phyloP scores from a whole-genome alignment of 2,888 invertebrate genomes.

The Meliscaeva auricollis region DNA sequence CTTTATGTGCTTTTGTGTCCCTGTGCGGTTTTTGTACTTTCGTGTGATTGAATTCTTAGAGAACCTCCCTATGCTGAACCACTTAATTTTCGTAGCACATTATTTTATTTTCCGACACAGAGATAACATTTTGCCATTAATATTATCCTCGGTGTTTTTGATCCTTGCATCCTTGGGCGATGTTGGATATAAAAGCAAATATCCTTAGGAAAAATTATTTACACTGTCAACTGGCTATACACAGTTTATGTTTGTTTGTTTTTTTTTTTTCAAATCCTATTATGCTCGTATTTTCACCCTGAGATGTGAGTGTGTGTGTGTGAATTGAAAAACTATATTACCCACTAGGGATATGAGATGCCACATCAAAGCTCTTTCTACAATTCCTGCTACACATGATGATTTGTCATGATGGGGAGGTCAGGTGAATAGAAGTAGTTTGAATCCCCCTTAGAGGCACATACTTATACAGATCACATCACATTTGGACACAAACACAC shows the following conservation, averaged over 20 bases:
- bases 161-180: conserved; percentile 62
- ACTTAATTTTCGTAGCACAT: conserved; percentile 55
- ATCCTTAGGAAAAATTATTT: conserved; percentile 68
- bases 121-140: conserved; percentile 70
- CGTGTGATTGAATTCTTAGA: conserved; percentile 42
- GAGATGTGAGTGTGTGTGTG: neutral
- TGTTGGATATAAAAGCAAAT: conserved; percentile 69
- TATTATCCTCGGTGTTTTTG: conserved; percentile 53
- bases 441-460: conserved; percentile 57
- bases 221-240: conserved; percentile 50
- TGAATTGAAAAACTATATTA: neutral
- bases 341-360: neutral
- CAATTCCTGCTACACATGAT: conserved; percentile 34
- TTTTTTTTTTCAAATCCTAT: conserved; percentile 39
- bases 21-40: neutral
- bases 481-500: conserved; percentile 50
- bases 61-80: conserved; percentile 17
- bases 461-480: conserved; percentile 69
- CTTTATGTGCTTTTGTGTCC: conserved; percentile 2
- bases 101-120: conserved; percentile 42
- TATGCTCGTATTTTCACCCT: conserved; percentile 18
- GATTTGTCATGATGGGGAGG: conserved; percentile 48
- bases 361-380: conserved; percentile 5
- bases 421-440: conserved; percentile 40
- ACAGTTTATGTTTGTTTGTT: conserved; percentile 43